A percentile compares a stretch with the other conserved stretches of the same genome.
phyloP scores from a whole-genome alignment of 2,797 vertebrate species.

The Podarcis siculus region DNA sequence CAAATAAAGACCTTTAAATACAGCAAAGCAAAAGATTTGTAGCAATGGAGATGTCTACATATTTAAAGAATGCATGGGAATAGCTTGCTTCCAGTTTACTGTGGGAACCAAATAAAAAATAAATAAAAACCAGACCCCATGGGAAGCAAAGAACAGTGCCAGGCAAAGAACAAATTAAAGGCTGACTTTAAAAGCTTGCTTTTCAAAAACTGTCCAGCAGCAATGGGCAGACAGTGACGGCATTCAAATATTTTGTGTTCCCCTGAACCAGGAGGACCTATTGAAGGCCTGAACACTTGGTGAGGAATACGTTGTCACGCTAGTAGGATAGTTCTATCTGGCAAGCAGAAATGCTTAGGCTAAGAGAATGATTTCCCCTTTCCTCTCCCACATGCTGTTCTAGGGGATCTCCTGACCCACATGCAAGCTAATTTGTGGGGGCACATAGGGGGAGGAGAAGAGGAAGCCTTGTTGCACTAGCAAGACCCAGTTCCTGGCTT shows the following conservation, averaged over 20 bases:
- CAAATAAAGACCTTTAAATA: not conserved
- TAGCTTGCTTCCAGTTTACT: conserved; percentile 17
- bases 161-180: conserved; percentile 12
- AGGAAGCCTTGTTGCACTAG: too few species aligned
- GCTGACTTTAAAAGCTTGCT: not conserved
- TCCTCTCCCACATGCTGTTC: too few species aligned
- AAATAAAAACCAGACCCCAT: not conserved
- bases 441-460: too few species aligned
- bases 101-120: conserved; percentile 45
- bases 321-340: too few species aligned
- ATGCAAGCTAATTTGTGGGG: too few species aligned
- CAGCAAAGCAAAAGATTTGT: not conserved
- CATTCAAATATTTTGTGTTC: not conserved
- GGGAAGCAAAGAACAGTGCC: not conserved
- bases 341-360: too few species aligned
- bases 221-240: not conserved
- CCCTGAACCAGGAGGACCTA: not conserved
- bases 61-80: conserved; percentile 41
- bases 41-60: not conserved
- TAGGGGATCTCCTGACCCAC: too few species aligned
- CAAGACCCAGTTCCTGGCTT: too few species aligned
- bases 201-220: not conserved
- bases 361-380: too few species aligned
- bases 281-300: not conserved
- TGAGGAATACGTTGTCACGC: too few species aligned